Evolutionary conservation across 2,888 invertebrate genomes (phyloP), one percentile per base, ranked within the genome.

Genomic region (Tanytarsus gracilentus): DNA sequence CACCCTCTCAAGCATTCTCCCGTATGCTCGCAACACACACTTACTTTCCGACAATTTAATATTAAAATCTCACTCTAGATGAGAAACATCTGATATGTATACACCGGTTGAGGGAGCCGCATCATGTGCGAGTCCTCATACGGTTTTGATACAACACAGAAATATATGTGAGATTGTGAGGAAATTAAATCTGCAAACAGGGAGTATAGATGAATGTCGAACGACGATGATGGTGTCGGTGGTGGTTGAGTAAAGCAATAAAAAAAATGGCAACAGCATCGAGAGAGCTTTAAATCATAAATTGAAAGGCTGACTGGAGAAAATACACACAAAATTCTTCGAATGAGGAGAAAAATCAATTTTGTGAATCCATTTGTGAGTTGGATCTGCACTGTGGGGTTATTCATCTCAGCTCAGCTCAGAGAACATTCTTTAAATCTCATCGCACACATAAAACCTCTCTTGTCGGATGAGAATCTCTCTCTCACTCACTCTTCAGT

Each of bases 221-320:
- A 44, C 27, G 11, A 11, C n/a, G 36, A 25, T 16, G 9, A 21
- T 55, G 18, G 7, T 11, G 21, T 4, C 5, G n/a, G 14, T n/a
- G 36, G 2, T 16, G 55, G 2, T n/a, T 16, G n/a, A 39, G n/a
- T n/a, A 44, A 58, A 48, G 58, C 58, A 58, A 58, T 58, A 58
- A 58, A 56, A 23, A 11, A 56, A n/a, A 26, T 27, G 23, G 55
- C 26, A 27, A 25, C 49, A 49, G 14, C 11, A 40, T 21, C 36
- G 11, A 56, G 26, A 56, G 55, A 25, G 53, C 55, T 26, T 40
- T 55, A 55, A 55, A 55, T 55, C 55, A 55, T 55, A 55, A 55
- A 40, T 55, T 55, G 55, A 26, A 39, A 55, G 1, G 16, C 44
- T 9, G n/a, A n/a, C n/a, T n/a, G n/a, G 40, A 40, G 16, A 21